Evolutionary conservation across 2,113 vertebrate genomes (phyloP).

Genomic region (Bos indicus): DNA sequence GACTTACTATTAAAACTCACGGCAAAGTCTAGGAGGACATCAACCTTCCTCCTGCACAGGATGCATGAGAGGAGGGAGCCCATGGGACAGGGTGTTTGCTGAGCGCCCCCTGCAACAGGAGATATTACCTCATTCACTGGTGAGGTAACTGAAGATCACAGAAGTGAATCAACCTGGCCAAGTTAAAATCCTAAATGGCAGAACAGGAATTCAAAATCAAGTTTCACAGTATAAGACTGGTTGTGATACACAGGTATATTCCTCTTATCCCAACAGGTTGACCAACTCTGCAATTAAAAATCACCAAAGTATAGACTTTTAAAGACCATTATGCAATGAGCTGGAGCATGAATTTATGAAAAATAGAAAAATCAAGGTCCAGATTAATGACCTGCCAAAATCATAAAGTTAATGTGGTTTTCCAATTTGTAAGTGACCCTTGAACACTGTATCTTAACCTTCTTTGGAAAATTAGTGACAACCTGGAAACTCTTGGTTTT

Average conservation of each 20-base stretch:
- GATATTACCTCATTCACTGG: background rate
- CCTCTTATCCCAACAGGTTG: background rate
- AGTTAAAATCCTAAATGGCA: background rate
- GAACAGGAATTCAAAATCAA: background rate
- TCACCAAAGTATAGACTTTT: background rate
- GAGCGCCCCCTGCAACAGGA: background rate
- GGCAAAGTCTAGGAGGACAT: background rate
- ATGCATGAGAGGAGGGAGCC: background rate
- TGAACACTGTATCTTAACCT: background rate
- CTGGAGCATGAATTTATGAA: background rate
- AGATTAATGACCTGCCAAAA: background rate
- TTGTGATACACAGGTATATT: too few relatives aligned
- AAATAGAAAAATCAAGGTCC: background rate
- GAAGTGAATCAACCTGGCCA: background rate
- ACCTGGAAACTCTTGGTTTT: background rate
- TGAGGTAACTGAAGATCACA: background rate
- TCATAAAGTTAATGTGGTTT: background rate
- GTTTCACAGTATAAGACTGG: background rate
- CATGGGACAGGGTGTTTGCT: rapidly evolving
- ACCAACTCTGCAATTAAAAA: background rate
- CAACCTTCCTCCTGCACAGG: background rate
- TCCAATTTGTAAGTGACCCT: background rate
- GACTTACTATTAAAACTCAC: background rate
- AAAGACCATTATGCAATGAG: background rate
- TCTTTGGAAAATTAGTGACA: background rate